These are phyloP conservation scores for Xestobium rufovillosum DNA, from an alignment of 2,888 invertebrate species.

Conservation along the genomic window DNA sequence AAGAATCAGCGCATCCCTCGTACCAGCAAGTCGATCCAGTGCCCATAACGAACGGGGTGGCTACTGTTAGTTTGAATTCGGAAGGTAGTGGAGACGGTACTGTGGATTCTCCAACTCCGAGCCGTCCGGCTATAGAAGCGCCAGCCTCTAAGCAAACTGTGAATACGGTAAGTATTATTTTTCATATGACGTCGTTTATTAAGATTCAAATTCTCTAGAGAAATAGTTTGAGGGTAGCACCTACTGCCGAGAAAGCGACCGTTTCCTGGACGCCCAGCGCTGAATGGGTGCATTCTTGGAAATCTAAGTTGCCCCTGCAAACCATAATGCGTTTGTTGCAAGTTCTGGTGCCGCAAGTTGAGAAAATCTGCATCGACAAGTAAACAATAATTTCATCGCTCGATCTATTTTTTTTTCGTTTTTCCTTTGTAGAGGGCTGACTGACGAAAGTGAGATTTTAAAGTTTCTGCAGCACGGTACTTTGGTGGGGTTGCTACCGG, in stretches of 20 bases:
- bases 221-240: constrained; percentile 55
- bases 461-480: constrained; percentile 99
- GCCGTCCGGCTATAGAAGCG: constrained; percentile 6
- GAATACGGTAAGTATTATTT: constrained; percentile 33
- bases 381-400: no score
- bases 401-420: no score
- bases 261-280: constrained; percentile 81
- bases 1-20: constrained; percentile 80
- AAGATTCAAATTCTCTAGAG: constrained; percentile 42
- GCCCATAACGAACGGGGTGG: constrained; percentile 38
- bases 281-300: constrained; percentile 96
- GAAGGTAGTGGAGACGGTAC: constrained; percentile 27
- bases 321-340: constrained; percentile 98
- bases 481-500: constrained; percentile 91
- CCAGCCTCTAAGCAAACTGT: constrained; percentile 31
- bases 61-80: constrained; percentile 35
- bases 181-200: neutral
- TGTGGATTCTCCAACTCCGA: constrained; percentile 2
- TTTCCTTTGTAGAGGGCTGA: constrained; percentile 96
- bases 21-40: constrained; percentile 34
- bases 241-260: constrained; percentile 33
- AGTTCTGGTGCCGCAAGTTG: constrained; percentile 98
- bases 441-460: constrained; percentile 98
- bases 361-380: constrained; percentile 99
- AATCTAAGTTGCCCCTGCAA: constrained; percentile 92